Percentiles rank a stretch among this genome's conserved stretches.
Conservation (phyloP, 1,140 invertebrate genomes). For the Caerostris darwini region DNA sequence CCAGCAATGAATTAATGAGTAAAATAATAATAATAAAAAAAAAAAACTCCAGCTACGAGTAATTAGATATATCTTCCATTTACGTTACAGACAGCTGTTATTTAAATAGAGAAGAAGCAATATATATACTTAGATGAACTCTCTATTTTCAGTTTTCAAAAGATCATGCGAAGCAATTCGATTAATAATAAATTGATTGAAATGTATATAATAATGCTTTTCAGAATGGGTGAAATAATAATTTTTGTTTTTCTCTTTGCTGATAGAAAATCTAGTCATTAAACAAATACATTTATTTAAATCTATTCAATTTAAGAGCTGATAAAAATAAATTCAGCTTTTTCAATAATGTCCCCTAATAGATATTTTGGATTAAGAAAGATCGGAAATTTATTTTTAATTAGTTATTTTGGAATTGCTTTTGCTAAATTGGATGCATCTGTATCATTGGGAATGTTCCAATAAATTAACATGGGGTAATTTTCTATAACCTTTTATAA, state of each 20-base stretch:
- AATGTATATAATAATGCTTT: background rate
- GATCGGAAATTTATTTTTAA: slow-evolving; percentile 21
- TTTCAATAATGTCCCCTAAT: background rate
- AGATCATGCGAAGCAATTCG: slow-evolving; percentile 25
- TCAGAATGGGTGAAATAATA: background rate
- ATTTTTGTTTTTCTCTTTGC: background rate
- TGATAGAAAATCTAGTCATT: slow-evolving; percentile 37
- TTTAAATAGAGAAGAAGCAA: slow-evolving; percentile 3
- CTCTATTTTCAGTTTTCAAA: background rate
- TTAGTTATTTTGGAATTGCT: no score
- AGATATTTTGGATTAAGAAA: background rate
- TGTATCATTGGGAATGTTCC: no score
- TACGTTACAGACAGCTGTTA: slow-evolving; percentile 42
- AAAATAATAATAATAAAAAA: no score
- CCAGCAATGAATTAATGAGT: slow-evolving; percentile 17
- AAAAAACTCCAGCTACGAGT: background rate
- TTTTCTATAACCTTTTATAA: no score
- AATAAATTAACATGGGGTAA: no score
- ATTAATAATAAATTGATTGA: slow-evolving; percentile 33
- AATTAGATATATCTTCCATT: slow-evolving; percentile 47
- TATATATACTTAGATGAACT: background rate
- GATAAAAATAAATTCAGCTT: background rate
- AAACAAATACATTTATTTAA: slow-evolving; percentile 29
- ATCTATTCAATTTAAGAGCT: slow-evolving; percentile 17
- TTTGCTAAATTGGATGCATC: no score